Conservation (phyloP, 2,113 vertebrate species). For the Gopherus flavomarginatus region DNA sequence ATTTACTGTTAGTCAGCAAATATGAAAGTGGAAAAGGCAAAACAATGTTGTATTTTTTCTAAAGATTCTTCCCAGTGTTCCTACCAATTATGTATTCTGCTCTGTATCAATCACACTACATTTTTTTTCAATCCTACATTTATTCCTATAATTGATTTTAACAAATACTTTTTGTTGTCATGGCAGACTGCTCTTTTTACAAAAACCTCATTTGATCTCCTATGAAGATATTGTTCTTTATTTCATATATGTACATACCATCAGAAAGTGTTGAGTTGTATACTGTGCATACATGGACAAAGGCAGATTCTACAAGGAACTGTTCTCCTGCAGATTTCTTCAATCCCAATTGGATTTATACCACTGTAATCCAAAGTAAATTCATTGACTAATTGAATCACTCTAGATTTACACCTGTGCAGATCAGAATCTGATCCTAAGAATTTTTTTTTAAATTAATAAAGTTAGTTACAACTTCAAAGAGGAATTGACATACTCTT, state of each 20-base stretch:
- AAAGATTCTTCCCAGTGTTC: background rate
- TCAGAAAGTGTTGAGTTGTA: background rate
- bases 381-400: background rate
- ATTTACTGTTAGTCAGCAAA: background rate
- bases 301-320: background rate
- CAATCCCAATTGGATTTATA: background rate
- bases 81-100: background rate
- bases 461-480: background rate
- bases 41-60: rapidly evolving
- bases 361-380: background rate
- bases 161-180: background rate
- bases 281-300: background rate
- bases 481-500: background rate
- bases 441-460: background rate
- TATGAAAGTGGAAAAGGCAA: background rate
- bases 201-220: background rate
- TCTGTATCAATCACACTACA: background rate
- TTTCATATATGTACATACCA: background rate
- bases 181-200: background rate
- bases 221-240: background rate
- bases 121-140: background rate
- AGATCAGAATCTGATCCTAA: background rate
- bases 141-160: background rate
- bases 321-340: slow-evolving; percentile 36
- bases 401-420: rapidly evolving